Base-by-base conservation (phyloP, 2,113 vertebrate genomes). In the Shinisaurus crocodilurus region DNA sequence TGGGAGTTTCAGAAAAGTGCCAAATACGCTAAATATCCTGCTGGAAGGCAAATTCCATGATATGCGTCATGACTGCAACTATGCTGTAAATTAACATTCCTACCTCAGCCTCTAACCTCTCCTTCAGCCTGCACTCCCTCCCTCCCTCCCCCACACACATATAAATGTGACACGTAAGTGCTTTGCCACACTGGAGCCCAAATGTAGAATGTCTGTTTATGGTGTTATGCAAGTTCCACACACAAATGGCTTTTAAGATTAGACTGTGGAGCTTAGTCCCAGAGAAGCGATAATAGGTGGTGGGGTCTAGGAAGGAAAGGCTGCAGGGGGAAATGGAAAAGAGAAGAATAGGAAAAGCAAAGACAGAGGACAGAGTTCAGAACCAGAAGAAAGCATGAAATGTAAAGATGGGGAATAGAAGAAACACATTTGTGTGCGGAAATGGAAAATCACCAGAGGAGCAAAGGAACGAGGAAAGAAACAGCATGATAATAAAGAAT, bases 161-260 rank as follows among this genome's bases (percentile, higher is more conserved):
- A 63, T 63, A 63, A 63, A 63, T 82, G 8, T 60, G 54, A 37
- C 34, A 60, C 13, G 10, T 32, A 45, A 4, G 4, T 50, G 25
- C 29, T 87, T 90, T 92, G 84, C 74, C 86, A 48, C 23, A 48
- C 10, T 32, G 27, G 8, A 7, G 13, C 65, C 54, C 18, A 74
- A 94, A 90, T 43, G 83, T 37, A 93, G 5, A 0, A 2, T 84
- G 92, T 91, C 89, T 40, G 85, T 86, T 82, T 60, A 57, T 18
- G 20, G 81, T 74, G 89, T 34, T 85, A 43, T 29, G 50, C 34
- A 23, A 94, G 84, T 89, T 91, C 27, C 92, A 74, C n/a, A 40
- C 86, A 3, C 43, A 81, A 48, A 92, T n/a, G 10, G 12, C 9
- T 90, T 86, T 23, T 43, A 77, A 48, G 88, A 88, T 90, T 34